Base-by-base conservation (phyloP, 2,113 vertebrate genomes). In the Salvator merianae region DNA sequence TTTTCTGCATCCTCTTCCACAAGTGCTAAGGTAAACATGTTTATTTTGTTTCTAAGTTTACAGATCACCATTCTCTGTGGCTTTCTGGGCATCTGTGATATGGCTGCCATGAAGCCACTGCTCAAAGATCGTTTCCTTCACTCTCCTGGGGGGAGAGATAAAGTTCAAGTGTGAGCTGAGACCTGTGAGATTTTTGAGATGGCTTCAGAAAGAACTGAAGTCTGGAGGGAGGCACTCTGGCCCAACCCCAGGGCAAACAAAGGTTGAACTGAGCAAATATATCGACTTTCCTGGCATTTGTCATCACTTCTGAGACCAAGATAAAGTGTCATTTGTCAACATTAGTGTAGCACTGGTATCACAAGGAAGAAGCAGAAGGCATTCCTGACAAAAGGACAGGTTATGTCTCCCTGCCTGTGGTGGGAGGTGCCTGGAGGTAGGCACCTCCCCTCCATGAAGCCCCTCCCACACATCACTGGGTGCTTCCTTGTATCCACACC, bases 211-310 rank as follows among this genome's bases (percentile, higher is more conserved):
- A 32, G 38, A 22, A 59, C 75, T 36, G 50, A 72, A 34, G 10
- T 32, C 9, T 81, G 47, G 14, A 36, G 68, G 22, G 65, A 40
- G 68, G 9, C 36, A 24, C 38, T 47, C 70, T 82, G 16, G 40
- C 63, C 38, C 20, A 66, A 36, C 40, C 81, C 72, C 68, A 53
- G 32, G 38, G 47, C 63, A 84, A 84, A 77, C 66, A 84, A 77
- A 77, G 73, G 73, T 3, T 69, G 43, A 53, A 77, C 62, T 43
- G 66, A 83, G 38, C 26, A 83, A 53, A 38, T 26, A 55, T 36
- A 26, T 38, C 22, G 65, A n/a, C 38, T 20, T 36, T n/a, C 66
- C n/a, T 76, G 73, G 5, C 62, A 38, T 69, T 80, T 84, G 73
- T 69, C 73, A 77, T 38, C 43, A 38, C 43, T 77, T 77, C 12